Conservation (phyloP, 2,113 vertebrate genomes). For the Pygoscelis adeliae region DNA sequence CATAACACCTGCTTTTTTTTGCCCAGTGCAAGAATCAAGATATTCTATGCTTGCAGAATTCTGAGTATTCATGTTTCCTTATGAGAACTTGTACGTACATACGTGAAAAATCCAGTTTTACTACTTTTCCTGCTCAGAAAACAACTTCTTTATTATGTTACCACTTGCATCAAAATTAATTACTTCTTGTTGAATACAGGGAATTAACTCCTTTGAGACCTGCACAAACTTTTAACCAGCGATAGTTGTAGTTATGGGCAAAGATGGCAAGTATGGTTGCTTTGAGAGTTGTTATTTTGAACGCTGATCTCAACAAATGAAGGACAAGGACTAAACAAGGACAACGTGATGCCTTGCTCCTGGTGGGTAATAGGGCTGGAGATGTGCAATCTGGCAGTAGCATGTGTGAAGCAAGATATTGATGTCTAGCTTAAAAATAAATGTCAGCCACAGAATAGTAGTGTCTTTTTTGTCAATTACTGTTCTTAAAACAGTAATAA, state of each 20-base stretch:
- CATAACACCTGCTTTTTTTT: background rate
- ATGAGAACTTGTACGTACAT: background rate
- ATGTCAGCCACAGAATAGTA: background rate
- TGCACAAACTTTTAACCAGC: background rate
- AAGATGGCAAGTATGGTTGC: background rate
- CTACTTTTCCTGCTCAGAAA: background rate
- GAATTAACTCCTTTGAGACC: background rate
- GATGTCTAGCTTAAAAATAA: background rate
- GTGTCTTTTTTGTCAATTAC: background rate
- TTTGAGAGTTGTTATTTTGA: background rate
- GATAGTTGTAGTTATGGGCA: background rate
- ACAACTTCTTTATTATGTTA: background rate
- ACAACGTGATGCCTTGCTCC: background rate
- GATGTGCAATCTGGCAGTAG: background rate
- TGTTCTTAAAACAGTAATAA: background rate
- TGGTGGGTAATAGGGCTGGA: background rate
- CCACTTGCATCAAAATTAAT: background rate
- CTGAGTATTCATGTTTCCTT: background rate
- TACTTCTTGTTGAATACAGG: background rate
- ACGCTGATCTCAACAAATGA: background rate
- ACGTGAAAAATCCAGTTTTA: background rate
- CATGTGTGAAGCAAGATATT: background rate
- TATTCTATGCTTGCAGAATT: background rate
- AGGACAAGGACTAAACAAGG: too few relatives aligned
- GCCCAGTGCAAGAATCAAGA: background rate